phyloP scores from a whole-genome alignment of 2,888 invertebrate genomes.

The Mythimna vitellina region DNA sequence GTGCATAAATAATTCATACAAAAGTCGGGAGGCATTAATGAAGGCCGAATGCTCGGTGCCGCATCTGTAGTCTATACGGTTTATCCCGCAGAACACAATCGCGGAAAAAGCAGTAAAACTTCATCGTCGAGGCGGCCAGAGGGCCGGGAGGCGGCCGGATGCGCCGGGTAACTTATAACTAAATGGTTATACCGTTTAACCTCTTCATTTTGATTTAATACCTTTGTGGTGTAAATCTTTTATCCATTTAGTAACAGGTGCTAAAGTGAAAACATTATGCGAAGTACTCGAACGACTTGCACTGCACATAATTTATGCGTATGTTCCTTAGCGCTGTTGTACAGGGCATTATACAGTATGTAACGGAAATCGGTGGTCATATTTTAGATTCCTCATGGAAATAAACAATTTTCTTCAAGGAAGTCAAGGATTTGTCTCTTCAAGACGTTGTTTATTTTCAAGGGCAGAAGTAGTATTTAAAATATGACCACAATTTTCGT shows the following conservation, averaged over 20 bases:
- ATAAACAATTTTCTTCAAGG: too few relatives aligned
- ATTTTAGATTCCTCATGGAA: too few relatives aligned
- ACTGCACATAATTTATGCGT: constrained; percentile 15
- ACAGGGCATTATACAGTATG: background rate
- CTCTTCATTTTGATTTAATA: constrained; percentile 40
- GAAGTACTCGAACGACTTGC: background rate
- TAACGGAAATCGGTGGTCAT: too few relatives aligned
- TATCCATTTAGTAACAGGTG: constrained; percentile 31
- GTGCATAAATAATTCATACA: constrained; percentile 88
- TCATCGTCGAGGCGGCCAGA: constrained; percentile 49
- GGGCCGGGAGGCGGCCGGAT: constrained; percentile 55
- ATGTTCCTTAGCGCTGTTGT: constrained; percentile 41
- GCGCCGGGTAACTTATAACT: constrained; percentile 57
- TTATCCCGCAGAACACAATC: constrained; percentile 67
- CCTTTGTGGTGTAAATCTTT: constrained; percentile 25
- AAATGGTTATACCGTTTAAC: constrained; percentile 53
- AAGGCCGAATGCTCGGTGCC: constrained; percentile 81
- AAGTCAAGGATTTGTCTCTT: too few relatives aligned
- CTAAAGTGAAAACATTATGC: constrained; percentile 21
- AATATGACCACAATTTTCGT: too few relatives aligned
- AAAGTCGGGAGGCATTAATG: constrained; percentile 84
- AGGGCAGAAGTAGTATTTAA: too few relatives aligned
- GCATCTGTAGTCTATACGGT: constrained; percentile 70
- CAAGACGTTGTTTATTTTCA: too few relatives aligned
- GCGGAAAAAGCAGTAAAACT: constrained; percentile 73